Conservation (phyloP, 2,113 vertebrate genomes). For the Piaya cayana region DNA sequence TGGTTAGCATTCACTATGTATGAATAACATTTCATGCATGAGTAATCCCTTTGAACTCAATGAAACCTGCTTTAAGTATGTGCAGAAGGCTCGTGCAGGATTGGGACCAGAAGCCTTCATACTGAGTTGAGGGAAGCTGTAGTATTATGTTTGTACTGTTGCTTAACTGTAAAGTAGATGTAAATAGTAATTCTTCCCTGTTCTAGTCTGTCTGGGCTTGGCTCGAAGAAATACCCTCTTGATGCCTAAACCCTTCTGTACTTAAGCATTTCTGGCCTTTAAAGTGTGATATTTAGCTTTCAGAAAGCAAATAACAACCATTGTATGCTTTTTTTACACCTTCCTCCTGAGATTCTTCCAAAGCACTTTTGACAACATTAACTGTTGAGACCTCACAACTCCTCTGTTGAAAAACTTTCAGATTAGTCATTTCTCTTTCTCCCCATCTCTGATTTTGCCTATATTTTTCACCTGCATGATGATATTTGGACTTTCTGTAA, state of each 20-base stretch:
- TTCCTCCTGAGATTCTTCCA: conserved; percentile 28
- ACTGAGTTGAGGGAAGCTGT: neutral
- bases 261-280: conserved; percentile 10
- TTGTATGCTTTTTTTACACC: neutral
- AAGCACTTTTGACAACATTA: conserved; percentile 49
- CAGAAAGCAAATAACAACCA: conserved; percentile 60
- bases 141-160: conserved; percentile 25
- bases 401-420: neutral
- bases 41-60: conserved; percentile 56
- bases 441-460: neutral
- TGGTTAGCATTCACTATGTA: conserved; percentile 46
- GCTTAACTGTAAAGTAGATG: conserved; percentile 26
- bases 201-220: neutral
- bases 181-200: conserved; percentile 13
- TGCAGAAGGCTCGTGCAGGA: neutral
- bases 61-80: conserved; percentile 41
- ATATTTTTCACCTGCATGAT: neutral
- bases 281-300: conserved; percentile 57
- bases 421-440: neutral
- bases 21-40: conserved; percentile 51
- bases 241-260: neutral
- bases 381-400: neutral
- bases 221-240: neutral
- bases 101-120: neutral
- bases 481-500: neutral